Percentiles rank a stretch among this genome's conserved stretches.
Evolutionary conservation across 1,140 invertebrate species (phyloP).

Genomic region (Sinella curviseta): DNA sequence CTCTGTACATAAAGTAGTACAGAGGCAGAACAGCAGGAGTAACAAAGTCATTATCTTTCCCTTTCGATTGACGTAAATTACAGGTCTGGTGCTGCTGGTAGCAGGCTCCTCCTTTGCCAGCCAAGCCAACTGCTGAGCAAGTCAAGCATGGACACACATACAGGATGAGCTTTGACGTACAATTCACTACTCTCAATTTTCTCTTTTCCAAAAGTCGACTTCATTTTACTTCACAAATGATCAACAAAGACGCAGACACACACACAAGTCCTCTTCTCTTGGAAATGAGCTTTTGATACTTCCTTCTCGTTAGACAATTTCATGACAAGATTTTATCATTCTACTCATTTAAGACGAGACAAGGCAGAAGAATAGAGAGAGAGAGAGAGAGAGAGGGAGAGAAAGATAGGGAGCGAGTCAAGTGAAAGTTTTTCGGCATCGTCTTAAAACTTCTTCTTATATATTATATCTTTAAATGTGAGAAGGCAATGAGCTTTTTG

Average conservation of each 20-base stretch:
- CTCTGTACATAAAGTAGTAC: too few relatives aligned
- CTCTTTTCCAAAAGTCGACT: too few relatives aligned
- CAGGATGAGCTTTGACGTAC: background rate
- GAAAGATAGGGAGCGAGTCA: too few relatives aligned
- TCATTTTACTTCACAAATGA: too few relatives aligned
- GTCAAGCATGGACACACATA: background rate
- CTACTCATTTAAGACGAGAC: background rate
- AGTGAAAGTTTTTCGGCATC: too few relatives aligned
- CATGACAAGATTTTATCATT: background rate
- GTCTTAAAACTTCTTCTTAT: too few relatives aligned
- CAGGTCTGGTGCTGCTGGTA: background rate
- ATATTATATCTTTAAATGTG: too few relatives aligned
- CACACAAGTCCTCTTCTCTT: background rate
- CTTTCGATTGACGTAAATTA: constrained; percentile 14
- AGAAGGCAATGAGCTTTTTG: too few relatives aligned
- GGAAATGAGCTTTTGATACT: constrained; percentile 13
- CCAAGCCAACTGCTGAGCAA: background rate
- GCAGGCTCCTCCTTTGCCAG: background rate
- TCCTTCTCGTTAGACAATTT: background rate
- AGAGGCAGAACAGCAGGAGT: background rate
- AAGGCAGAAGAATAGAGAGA: too few relatives aligned
- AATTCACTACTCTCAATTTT: background rate
- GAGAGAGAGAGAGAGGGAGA: too few relatives aligned
- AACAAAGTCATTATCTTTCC: constrained; percentile 10
- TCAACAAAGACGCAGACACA: background rate